A percentile compares a stretch with the other conserved stretches of the same genome.
These are phyloP conservation scores for Sciurus niger DNA, from an alignment of 2,113 vertebrate species.

Conservation along the genomic window DNA sequence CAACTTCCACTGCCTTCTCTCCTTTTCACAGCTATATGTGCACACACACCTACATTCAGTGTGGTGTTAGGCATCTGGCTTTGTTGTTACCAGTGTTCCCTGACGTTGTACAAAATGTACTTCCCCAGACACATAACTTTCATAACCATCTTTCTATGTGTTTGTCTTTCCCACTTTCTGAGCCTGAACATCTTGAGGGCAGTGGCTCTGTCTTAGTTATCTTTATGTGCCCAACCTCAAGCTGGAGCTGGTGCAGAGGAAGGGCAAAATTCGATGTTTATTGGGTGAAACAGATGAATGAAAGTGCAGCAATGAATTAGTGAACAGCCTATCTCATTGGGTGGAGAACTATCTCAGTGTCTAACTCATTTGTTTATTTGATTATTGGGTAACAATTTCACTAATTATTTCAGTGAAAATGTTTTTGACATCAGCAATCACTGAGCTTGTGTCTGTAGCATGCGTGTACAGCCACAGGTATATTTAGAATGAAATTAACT, in stretches of 20 bases:
- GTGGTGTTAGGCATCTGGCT: neutral
- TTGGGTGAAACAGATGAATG: neutral
- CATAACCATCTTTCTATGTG: neutral
- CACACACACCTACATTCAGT: neutral
- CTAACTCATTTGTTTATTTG: constrained; percentile 10
- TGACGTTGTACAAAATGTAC: neutral
- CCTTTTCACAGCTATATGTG: neutral
- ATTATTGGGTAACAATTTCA: neutral
- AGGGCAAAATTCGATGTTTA: neutral
- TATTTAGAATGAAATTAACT: constrained; percentile 57
- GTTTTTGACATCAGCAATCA: neutral
- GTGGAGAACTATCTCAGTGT: neutral
- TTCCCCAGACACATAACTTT: neutral
- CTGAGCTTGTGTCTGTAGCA: neutral
- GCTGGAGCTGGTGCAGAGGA: neutral
- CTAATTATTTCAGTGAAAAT: constrained; percentile 20
- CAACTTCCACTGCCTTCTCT: neutral
- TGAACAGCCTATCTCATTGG: neutral
- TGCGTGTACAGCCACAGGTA: neutral
- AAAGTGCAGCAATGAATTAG: neutral
- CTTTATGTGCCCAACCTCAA: neutral
- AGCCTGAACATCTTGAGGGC: neutral
- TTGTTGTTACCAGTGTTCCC: neutral
- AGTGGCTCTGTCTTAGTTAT: neutral
- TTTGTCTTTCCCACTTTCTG: neutral